Conservation (phyloP, 2,888 invertebrate species). For the Linnaemya vulpina region DNA sequence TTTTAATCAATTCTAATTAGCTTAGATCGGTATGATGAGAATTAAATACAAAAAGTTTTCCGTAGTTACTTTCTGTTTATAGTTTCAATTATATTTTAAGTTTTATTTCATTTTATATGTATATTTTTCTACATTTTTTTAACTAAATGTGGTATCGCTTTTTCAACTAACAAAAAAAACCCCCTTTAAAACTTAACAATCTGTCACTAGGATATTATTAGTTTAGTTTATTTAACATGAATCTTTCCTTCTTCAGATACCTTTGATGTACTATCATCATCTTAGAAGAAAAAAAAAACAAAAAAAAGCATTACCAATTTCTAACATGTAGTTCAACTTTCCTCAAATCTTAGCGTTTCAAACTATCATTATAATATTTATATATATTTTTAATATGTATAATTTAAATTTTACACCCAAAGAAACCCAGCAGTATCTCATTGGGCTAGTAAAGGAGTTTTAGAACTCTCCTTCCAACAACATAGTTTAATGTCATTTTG, state of each 20-base stretch:
- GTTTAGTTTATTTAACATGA: conserved; percentile 63
- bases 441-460: conserved; percentile 59
- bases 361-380: conserved; percentile 54
- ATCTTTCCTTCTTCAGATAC: conserved; percentile 70
- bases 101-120: conserved; percentile 25
- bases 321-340: conserved; percentile 67
- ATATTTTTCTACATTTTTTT: conserved; percentile 42
- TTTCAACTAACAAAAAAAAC: conserved; percentile 40
- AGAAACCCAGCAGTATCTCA: conserved; percentile 35
- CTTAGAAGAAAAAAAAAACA: conserved; percentile 27
- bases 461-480: conserved; percentile 44
- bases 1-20: conserved; percentile 55
- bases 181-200: conserved; percentile 21
- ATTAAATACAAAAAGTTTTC: conserved; percentile 16
- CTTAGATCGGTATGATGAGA: conserved; percentile 63
- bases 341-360: conserved; percentile 65
- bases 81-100: conserved; percentile 32
- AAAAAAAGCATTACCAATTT: conserved; percentile 33
- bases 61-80: conserved; percentile 58
- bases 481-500: conserved; percentile 42
- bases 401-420: conserved; percentile 48
- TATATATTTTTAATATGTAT: conserved; percentile 35
- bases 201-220: conserved; percentile 60
- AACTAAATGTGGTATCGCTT: conserved; percentile 67
- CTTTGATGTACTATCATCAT: conserved; percentile 70